Evolutionary conservation across 2,888 invertebrate species (phyloP).

Genomic region (Gymnocheta viridis): DNA sequence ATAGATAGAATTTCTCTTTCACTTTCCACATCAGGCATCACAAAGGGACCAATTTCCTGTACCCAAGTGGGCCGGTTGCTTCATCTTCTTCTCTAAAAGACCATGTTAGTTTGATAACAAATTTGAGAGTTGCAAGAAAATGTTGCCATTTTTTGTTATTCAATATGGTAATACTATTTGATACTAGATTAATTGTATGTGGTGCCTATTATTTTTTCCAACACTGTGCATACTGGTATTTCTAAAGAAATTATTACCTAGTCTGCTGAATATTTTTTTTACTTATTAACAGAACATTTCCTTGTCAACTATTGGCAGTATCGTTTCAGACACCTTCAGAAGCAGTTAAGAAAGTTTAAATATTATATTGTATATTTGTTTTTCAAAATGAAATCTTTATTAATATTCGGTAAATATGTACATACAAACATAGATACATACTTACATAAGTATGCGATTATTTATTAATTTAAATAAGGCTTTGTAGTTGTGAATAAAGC

Average conservation of each 20-base stretch:
- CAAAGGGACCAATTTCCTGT: too few relatives aligned
- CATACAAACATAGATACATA: neutral
- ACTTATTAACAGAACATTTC: constrained; percentile 23
- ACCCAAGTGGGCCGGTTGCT: too few relatives aligned
- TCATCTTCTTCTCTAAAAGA: too few relatives aligned
- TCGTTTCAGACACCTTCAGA: constrained; percentile 25
- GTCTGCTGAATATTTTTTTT: constrained; percentile 16
- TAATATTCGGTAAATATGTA: constrained; percentile 50
- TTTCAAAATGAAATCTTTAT: constrained; percentile 48
- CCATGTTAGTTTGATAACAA: too few relatives aligned
- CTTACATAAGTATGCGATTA: neutral
- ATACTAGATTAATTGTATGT: too few relatives aligned
- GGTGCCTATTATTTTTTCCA: too few relatives aligned
- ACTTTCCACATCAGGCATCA: too few relatives aligned
- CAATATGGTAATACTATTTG: too few relatives aligned
- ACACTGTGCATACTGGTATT: neutral
- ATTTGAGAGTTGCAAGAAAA: too few relatives aligned
- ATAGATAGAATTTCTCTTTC: too few relatives aligned
- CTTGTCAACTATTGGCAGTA: constrained; percentile 38
- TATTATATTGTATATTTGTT: neutral
- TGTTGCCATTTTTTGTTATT: too few relatives aligned
- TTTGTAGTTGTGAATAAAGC: too few relatives aligned
- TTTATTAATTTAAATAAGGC: neutral
- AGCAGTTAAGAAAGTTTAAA: constrained; percentile 22
- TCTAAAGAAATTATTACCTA: neutral